Conservation (phyloP, 2,113 vertebrate genomes). For the Diadophis punctatus region DNA sequence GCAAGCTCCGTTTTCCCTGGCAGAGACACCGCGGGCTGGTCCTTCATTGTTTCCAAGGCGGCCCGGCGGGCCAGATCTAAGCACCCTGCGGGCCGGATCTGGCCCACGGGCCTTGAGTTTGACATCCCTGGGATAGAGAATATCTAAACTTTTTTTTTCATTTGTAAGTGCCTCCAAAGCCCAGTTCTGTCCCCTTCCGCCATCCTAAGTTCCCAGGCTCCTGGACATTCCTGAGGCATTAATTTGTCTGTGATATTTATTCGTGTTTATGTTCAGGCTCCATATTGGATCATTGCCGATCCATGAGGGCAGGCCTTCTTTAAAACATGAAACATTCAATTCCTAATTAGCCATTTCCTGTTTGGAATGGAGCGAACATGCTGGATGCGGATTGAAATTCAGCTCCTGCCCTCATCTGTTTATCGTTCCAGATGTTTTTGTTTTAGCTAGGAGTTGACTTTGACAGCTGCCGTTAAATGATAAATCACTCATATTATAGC, state of each 20-base stretch:
- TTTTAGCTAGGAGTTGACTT: conserved; percentile 78
- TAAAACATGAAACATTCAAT: conserved; percentile 71
- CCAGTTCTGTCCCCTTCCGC: conserved; percentile 9
- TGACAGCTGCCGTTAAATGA: conserved; percentile 82
- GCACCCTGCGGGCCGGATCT: too few relatives aligned
- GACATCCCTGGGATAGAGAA: not conserved
- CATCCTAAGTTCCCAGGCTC: conserved; percentile 42
- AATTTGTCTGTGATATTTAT: conserved; percentile 52
- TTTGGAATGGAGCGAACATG: conserved; percentile 75
- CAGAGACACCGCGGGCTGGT: too few relatives aligned
- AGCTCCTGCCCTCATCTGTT: conserved; percentile 70
- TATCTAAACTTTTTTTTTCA: conserved; percentile 2
- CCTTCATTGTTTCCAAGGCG: too few relatives aligned
- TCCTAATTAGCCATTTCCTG: conserved; percentile 79
- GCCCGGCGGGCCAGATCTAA: too few relatives aligned
- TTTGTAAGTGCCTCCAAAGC: conserved; percentile 11
- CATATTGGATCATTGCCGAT: conserved; percentile 65
- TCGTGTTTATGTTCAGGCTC: conserved; percentile 68
- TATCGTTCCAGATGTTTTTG: conserved; percentile 83
- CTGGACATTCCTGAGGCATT: conserved; percentile 43
- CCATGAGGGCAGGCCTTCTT: conserved; percentile 64
- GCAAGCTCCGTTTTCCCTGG: too few relatives aligned
- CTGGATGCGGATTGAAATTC: conserved; percentile 78
- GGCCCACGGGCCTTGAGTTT: too few relatives aligned
- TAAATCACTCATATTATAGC: conserved; percentile 81